Evolutionary conservation across 2,113 vertebrate genomes (phyloP).

Genomic region (Theristicus caerulescens): DNA sequence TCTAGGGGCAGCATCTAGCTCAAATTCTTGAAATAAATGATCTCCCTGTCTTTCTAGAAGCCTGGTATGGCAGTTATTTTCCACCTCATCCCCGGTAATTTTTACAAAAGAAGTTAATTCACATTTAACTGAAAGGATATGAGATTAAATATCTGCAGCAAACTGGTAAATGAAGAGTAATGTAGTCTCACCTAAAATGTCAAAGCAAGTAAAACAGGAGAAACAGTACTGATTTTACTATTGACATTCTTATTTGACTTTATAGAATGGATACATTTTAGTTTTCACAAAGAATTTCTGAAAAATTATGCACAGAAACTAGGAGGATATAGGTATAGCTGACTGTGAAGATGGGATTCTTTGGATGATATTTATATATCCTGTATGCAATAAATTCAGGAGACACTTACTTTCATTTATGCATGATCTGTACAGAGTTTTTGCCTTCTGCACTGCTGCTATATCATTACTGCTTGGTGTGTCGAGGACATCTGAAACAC

Average conservation of each 20-base stretch:
- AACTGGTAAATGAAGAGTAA: neutral
- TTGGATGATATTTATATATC: no score
- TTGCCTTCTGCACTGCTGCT: constrained; percentile 87
- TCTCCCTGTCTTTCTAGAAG: neutral
- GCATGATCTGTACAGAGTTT: constrained; percentile 91
- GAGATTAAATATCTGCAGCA: neutral
- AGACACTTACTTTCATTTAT: constrained; percentile 89
- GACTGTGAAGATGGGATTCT: neutral
- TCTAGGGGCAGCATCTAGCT: neutral
- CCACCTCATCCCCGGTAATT: neutral
- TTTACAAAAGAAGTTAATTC: neutral
- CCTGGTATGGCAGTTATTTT: neutral
- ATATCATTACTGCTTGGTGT: constrained; percentile 72
- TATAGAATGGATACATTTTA: neutral
- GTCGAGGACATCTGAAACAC: constrained; percentile 85
- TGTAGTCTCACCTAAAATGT: neutral
- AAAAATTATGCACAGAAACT: neutral
- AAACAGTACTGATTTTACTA: neutral
- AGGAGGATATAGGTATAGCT: neutral
- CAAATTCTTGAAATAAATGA: neutral
- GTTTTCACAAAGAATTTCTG: neutral
- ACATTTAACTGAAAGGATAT: neutral
- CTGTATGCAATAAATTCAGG: neutral
- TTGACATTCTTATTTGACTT: neutral
- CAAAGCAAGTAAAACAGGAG: neutral